phyloP scores from a whole-genome alignment of 2,888 invertebrate species.

The Machimus atricapillus region DNA sequence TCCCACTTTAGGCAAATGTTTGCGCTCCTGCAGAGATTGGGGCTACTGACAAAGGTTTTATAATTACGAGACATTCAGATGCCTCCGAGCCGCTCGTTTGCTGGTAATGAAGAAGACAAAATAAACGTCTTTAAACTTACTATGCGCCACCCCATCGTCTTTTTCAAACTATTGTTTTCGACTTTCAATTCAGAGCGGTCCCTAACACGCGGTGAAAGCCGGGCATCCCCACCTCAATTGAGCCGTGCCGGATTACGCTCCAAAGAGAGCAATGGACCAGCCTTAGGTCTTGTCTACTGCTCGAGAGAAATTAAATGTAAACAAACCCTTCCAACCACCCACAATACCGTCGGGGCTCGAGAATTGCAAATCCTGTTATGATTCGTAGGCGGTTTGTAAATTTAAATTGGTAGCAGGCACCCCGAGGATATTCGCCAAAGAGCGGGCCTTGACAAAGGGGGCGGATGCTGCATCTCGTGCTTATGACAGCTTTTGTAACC shows the following conservation, averaged over 20 bases:
- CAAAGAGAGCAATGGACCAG: not conserved
- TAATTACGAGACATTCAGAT: not conserved
- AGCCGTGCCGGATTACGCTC: not conserved
- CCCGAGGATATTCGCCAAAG: not conserved
- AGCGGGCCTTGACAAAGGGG: not conserved
- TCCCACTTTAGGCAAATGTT: not conserved
- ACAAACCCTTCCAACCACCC: constrained; percentile 5
- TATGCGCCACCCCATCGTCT: not conserved
- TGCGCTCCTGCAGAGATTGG: not conserved
- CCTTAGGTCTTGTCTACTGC: not conserved
- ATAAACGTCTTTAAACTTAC: not conserved
- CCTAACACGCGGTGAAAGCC: not conserved
- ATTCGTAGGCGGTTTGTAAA: constrained; percentile 30
- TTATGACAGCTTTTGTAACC: constrained; percentile 21
- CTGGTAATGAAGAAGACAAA: not conserved
- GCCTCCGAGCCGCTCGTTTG: not conserved
- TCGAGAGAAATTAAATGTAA: constrained; percentile 16
- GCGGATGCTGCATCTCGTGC: not conserved
- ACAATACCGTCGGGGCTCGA: not conserved
- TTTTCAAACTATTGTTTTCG: not conserved
- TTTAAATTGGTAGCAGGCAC: constrained; percentile 20
- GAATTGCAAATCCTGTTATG: constrained; percentile 20
- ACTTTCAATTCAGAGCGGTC: not conserved
- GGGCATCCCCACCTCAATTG: not conserved
- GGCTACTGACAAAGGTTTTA: not conserved